Conservation (phyloP, 2,113 vertebrate species). For the Dicentrarchus labrax region DNA sequence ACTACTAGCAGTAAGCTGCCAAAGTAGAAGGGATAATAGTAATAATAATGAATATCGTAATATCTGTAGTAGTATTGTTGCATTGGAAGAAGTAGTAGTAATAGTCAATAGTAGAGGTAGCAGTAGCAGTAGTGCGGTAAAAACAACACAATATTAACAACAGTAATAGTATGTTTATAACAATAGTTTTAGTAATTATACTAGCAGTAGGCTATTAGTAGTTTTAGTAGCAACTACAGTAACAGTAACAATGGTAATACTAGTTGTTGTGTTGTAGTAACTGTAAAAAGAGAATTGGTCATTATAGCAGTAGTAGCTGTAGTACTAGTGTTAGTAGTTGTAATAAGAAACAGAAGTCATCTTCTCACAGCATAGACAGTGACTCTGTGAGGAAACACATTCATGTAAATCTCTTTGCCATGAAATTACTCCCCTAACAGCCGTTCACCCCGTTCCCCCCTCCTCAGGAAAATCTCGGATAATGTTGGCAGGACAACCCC, state of each 20-base stretch:
- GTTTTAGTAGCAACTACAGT: too few species aligned
- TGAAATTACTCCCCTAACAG: slow-evolving; percentile 44
- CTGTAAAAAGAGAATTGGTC: too few species aligned
- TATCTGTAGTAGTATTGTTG: neutral
- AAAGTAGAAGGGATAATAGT: neutral
- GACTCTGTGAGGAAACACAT: slow-evolving; percentile 16
- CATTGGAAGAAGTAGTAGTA: neutral
- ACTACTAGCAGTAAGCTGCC: neutral
- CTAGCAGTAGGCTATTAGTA: neutral
- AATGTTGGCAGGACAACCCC: slow-evolving; percentile 21
- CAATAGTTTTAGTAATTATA: neutral
- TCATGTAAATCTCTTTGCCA: slow-evolving; percentile 41
- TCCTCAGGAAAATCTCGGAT: slow-evolving; percentile 26
- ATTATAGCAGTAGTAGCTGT: neutral
- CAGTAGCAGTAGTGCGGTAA: neutral
- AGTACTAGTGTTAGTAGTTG: neutral
- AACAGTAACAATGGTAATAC: neutral
- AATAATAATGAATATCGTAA: neutral
- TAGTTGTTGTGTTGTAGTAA: neutral
- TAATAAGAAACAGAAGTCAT: neutral
- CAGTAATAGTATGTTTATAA: too few species aligned
- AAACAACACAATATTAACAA: neutral
- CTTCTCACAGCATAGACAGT: neutral
- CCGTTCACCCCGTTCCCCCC: neutral
- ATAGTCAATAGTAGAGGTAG: neutral